A percentile compares a stretch with the other conserved stretches of the same genome.
Conservation (phyloP, 2,888 invertebrate species). For the Serrognathus titanus region DNA sequence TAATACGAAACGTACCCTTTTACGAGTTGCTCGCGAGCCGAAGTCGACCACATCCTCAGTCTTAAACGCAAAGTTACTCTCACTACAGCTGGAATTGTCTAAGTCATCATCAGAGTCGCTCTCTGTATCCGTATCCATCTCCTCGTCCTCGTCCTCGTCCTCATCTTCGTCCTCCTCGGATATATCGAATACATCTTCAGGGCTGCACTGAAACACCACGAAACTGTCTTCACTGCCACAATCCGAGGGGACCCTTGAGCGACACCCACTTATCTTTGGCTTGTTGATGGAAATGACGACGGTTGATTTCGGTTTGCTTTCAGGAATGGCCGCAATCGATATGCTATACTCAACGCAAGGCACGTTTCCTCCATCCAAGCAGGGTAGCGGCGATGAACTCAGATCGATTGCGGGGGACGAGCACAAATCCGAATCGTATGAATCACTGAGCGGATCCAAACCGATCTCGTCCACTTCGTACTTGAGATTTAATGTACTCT, state of each 20-base stretch:
- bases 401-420: background rate
- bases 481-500: constrained; percentile 5
- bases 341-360: no score
- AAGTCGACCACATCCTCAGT: background rate
- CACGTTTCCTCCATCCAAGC: no score
- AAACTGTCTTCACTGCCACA: constrained; percentile 61
- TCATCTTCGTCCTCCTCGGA: constrained; percentile 18
- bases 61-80: constrained; percentile 6
- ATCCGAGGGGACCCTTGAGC: constrained; percentile 45
- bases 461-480: constrained; percentile 10
- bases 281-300: constrained; percentile 15
- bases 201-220: constrained; percentile 53
- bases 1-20: no score
- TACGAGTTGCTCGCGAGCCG: constrained; percentile 1
- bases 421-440: constrained; percentile 7
- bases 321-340: constrained; percentile 1
- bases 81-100: constrained; percentile 21
- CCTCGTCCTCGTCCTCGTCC: constrained; percentile 11
- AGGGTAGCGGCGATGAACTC: no score
- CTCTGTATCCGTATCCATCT: constrained; percentile 5
- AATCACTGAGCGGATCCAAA: constrained; percentile 6
- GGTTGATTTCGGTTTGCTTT: constrained; percentile 8
- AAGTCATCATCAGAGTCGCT: constrained; percentile 16
- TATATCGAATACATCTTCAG: constrained; percentile 12
- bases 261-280: constrained; percentile 4